Base-by-base conservation (phyloP, 2,113 vertebrate genomes). In the Mormyrus iriodes region DNA sequence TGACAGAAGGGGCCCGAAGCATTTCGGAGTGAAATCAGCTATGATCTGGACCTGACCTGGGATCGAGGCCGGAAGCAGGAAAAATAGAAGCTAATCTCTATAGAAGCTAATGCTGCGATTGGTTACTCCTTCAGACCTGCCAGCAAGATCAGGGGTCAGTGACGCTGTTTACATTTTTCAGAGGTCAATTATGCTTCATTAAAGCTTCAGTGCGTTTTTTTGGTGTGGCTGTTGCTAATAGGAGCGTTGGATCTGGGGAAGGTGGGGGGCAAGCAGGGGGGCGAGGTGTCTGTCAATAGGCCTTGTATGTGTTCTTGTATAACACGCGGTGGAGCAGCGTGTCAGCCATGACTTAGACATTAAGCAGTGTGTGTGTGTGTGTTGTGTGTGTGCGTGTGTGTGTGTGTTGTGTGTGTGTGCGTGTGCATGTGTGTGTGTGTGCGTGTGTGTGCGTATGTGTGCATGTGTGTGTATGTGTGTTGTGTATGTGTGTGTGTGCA, bases 21-120 rank as follows among this genome's bases (percentile, higher is more conserved):
- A 58, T 12, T 86, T 89, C 90, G 79, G 91, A 93, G 51, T 7
- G 12, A 82, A 69, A n/a, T 61, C 13, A 27, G 55, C 46, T 53
- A 92, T 94, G 94, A 93, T 93, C 94, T 87, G 88, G 90, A 91
- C 90, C 85, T 0, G 24, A 90, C 92, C 91, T 91, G 12, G n/a
- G 51, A 88, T 86, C 3, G 44, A 51, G 91, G 86, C 86, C 87
- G 83, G 48, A 24, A 39, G 89, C 91, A 93, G 93, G 35, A 90
- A 91, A 93, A 93, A 94, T 94, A 93, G 94, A 95, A 94, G 91
- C 88, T 90, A 93, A 94, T 93, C 94, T 93, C 89, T n/a, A 0
- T 19, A 21, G 90, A 90, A 92, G 90, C 90, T 95, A 94, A 93
- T 92, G 88, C 90, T 85, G 93, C 73, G 93, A 95, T 94, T 95